A percentile compares a stretch with the other conserved stretches of the same genome.
These are phyloP conservation scores for Cheilosia soror DNA, from an alignment of 2,888 invertebrate species.

Conservation along the genomic window DNA sequence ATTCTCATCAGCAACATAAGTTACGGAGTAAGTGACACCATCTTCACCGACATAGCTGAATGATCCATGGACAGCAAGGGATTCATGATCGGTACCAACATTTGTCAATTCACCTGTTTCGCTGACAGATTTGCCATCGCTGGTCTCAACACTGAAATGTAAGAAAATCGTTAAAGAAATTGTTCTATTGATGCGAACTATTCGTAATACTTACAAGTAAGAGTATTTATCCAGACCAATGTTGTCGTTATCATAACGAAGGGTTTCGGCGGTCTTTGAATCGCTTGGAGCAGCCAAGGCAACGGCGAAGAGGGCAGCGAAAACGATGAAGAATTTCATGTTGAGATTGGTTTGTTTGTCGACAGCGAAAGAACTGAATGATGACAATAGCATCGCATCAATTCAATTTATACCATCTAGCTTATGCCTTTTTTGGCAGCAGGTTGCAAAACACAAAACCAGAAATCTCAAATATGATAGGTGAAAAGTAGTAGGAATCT, in stretches of 20 bases:
- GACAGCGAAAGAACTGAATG: neutral
- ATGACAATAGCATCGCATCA: neutral
- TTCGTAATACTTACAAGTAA: neutral
- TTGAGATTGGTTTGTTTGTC: slow-evolving; percentile 10
- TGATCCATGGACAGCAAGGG: neutral
- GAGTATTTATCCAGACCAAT: neutral
- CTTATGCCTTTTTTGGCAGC: neutral
- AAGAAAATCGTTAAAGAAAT: neutral
- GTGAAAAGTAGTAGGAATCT: neutral
- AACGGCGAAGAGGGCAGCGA: slow-evolving; percentile 19
- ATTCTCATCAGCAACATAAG: slow-evolving; percentile 75
- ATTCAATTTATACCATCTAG: neutral
- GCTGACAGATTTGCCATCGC: slow-evolving; percentile 1
- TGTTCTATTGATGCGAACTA: neutral
- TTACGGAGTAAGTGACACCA: slow-evolving; percentile 81
- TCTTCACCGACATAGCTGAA: slow-evolving; percentile 80
- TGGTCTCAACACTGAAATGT: neutral
- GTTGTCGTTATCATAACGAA: neutral
- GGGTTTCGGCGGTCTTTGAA: neutral
- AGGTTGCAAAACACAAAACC: neutral
- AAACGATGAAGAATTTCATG: slow-evolving; percentile 10
- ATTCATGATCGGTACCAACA: slow-evolving; percentile 82
- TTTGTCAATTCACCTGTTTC: slow-evolving; percentile 77
- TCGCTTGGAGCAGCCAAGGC: neutral
- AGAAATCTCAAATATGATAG: neutral